These are phyloP conservation scores for Poecile montanus DNA, from an alignment of 2,797 vertebrate genomes.

Conservation along the genomic window DNA sequence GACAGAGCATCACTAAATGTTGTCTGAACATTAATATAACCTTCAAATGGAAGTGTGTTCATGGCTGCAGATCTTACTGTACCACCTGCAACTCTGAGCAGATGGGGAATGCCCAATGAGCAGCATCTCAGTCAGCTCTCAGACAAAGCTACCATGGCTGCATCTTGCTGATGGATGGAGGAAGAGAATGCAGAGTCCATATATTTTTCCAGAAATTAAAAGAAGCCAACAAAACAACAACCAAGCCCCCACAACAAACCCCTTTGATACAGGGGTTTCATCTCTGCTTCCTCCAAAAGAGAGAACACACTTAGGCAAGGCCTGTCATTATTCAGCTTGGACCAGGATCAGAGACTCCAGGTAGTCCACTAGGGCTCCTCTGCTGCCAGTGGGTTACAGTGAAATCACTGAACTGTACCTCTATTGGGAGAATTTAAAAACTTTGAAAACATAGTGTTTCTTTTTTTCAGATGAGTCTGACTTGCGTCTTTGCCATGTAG, in stretches of 20 bases:
- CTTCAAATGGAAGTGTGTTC: neutral
- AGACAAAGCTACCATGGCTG: neutral
- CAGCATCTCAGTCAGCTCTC: neutral
- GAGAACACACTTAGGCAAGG: neutral
- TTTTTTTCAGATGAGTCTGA: neutral
- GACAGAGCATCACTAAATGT: neutral
- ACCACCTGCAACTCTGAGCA: neutral
- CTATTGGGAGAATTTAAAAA: neutral
- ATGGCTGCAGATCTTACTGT: neutral
- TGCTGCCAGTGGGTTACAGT: neutral
- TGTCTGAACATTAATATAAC: neutral
- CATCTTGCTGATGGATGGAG: neutral
- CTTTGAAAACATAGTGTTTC: neutral
- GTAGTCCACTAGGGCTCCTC: neutral
- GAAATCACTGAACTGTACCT: neutral
- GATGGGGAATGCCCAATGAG: neutral
- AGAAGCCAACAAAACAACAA: neutral
- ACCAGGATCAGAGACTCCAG: neutral
- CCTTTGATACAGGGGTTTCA: neutral
- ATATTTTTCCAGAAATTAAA: neutral
- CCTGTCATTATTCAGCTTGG: neutral
- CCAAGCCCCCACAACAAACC: neutral
- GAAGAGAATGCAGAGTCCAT: neutral
- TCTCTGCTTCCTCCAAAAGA: neutral
- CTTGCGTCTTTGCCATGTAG: neutral